Conservation (phyloP, 2,113 vertebrate genomes). For the Monarcha castaneiventris region DNA sequence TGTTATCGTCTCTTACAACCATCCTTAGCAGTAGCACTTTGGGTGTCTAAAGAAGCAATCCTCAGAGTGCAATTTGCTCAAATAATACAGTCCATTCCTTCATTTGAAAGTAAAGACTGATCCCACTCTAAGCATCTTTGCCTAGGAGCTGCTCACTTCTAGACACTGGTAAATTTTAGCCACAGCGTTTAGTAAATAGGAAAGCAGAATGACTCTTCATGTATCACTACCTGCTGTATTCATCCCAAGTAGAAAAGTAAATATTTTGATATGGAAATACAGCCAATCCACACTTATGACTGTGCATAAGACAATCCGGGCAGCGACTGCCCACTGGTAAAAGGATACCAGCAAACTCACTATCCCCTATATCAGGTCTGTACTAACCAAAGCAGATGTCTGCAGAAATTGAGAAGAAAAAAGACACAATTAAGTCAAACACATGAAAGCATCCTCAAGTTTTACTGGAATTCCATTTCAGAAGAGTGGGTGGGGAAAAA, state of each 20-base stretch:
- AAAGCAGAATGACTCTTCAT: not conserved
- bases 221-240: not conserved
- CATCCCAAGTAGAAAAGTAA: not conserved
- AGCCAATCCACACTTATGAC: not conserved
- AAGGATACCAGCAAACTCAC: not conserved
- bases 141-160: not conserved
- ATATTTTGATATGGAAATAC: not conserved
- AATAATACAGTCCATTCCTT: not conserved
- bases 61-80: not conserved
- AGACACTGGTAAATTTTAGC: not conserved
- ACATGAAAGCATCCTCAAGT: not conserved
- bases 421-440: not conserved
- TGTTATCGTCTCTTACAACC: not conserved
- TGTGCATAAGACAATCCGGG: not conserved
- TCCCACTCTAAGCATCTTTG: not conserved
- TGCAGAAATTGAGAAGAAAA: not conserved
- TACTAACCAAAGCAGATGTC: not conserved
- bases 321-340: not conserved
- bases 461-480: not conserved
- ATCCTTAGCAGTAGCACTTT: not conserved
- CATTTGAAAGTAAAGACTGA: not conserved
- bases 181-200: not conserved
- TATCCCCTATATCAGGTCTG: rapidly evolving
- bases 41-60: not conserved
- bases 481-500: rapidly evolving